Evolutionary conservation across 1,140 invertebrate genomes (phyloP).

Genomic region (Dysdera silvatica): DNA sequence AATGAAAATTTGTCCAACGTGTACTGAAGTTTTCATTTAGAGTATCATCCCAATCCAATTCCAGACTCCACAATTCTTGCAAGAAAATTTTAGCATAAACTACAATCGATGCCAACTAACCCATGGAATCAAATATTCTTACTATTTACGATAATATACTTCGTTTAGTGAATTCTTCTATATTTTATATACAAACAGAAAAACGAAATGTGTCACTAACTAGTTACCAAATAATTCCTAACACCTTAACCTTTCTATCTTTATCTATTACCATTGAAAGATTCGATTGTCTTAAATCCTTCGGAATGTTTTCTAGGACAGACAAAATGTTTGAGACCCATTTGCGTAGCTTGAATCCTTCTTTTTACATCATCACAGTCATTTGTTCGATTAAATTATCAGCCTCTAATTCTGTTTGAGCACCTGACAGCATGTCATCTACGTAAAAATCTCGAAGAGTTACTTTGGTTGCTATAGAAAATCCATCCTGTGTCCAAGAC

Average conservation of each 20-base stretch:
- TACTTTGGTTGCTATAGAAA: conserved; percentile 27
- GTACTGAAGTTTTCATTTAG: conserved; percentile 35
- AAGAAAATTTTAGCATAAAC: conserved; percentile 37
- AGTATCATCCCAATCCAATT: conserved; percentile 15
- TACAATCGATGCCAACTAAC: conserved; percentile 39
- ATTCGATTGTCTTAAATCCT: conserved; percentile 11
- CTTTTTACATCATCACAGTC: conserved; percentile 23
- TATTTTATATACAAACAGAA: no score
- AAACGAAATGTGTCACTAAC: background rate
- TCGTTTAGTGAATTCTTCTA: background rate
- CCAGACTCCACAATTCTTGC: background rate
- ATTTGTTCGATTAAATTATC: conserved; percentile 29
- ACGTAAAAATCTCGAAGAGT: conserved; percentile 34
- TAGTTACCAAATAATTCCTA: background rate
- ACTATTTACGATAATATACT: conserved; percentile 37
- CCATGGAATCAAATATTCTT: conserved; percentile 46
- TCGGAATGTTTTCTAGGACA: no score
- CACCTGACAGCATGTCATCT: conserved; percentile 36
- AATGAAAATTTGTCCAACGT: conserved; percentile 40
- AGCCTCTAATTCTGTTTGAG: conserved; percentile 24
- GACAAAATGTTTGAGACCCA: conserved; percentile 39
- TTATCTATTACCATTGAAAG: background rate
- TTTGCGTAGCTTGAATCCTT: conserved; percentile 40
- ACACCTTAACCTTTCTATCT: background rate
- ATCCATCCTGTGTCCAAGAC: conserved; percentile 32